Percentiles rank a stretch among this genome's conserved stretches.
Conservation (phyloP, 2,888 invertebrate genomes). For the Dasysyrphus tricinctus region DNA sequence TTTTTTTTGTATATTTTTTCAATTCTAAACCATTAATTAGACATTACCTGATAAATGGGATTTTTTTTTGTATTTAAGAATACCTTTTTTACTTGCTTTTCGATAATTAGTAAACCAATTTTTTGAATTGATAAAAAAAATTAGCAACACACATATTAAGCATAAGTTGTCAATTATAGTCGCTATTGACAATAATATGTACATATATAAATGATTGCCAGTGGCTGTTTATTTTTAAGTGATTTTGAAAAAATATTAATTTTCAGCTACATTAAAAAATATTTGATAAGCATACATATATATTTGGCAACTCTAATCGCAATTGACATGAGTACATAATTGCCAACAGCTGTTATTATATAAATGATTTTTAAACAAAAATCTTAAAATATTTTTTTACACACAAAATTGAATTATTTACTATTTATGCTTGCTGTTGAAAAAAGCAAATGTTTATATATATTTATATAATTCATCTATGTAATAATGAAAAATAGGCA, state of each 20-base stretch:
- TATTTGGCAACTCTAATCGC: not conserved
- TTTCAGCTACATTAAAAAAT: not conserved
- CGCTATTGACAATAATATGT: not conserved
- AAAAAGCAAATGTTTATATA: constrained; percentile 24
- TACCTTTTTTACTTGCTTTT: constrained; percentile 47
- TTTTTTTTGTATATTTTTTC: constrained; percentile 33
- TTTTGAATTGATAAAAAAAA: constrained; percentile 8
- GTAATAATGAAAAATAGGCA: constrained; percentile 5
- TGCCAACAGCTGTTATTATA: not conserved
- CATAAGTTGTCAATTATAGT: constrained; percentile 6
- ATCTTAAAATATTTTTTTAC: not conserved
- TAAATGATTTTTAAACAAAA: not conserved
- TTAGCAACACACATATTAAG: not conserved
- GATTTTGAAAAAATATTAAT: not conserved
- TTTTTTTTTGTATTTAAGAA: constrained; percentile 20
- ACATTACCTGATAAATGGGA: constrained; percentile 58
- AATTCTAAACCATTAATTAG: constrained; percentile 72
- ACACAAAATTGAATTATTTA: constrained; percentile 4
- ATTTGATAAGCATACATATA: not conserved
- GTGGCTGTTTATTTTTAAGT: not conserved
- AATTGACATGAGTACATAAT: constrained; percentile 6
- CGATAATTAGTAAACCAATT: constrained; percentile 11
- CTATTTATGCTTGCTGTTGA: constrained; percentile 4
- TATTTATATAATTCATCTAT: constrained; percentile 1
- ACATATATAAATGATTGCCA: not conserved